Conservation (phyloP, 2,113 vertebrate genomes). For the Octodon degus region DNA sequence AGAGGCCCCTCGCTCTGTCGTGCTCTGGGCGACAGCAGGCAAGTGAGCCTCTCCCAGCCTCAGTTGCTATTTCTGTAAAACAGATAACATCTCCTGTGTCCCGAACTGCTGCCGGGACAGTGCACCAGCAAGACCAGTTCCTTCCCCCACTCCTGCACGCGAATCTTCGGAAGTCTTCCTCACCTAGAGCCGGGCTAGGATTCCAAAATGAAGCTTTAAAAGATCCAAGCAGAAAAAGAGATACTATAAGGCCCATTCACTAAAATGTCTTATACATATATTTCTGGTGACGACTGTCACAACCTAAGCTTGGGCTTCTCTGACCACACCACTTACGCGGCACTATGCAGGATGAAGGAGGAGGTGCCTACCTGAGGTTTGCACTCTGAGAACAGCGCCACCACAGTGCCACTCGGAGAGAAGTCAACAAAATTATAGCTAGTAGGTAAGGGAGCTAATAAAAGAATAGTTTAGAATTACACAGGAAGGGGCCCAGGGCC, state of each 20-base stretch:
- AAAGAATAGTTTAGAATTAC: not conserved
- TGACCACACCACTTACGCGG: not conserved
- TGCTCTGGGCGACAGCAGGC: not conserved
- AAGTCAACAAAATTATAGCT: not conserved
- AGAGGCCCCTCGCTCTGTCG: not conserved
- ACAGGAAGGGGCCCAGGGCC: not conserved
- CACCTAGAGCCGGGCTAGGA: not conserved
- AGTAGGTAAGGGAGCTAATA: not conserved
- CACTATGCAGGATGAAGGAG: not conserved
- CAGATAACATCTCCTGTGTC: not conserved
- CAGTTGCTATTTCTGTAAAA: conserved; percentile 24
- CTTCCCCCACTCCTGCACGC: not conserved
- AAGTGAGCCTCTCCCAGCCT: not conserved
- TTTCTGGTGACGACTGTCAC: not conserved
- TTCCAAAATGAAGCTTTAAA: conserved; percentile 19
- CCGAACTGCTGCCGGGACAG: not conserved
- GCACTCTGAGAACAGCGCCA: not conserved
- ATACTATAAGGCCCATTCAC: conserved; percentile 14
- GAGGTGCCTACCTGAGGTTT: not conserved
- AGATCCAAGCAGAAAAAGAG: not conserved
- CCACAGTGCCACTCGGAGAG: fast-evolving
- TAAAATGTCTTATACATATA: not conserved
- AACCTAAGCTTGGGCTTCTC: conserved; percentile 29
- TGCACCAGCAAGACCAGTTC: not conserved
- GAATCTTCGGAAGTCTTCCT: not conserved